Percentiles rank a stretch among this genome's conserved stretches.
phyloP scores from a whole-genome alignment of 2,888 invertebrate genomes.

The Drosophila eohydei region DNA sequence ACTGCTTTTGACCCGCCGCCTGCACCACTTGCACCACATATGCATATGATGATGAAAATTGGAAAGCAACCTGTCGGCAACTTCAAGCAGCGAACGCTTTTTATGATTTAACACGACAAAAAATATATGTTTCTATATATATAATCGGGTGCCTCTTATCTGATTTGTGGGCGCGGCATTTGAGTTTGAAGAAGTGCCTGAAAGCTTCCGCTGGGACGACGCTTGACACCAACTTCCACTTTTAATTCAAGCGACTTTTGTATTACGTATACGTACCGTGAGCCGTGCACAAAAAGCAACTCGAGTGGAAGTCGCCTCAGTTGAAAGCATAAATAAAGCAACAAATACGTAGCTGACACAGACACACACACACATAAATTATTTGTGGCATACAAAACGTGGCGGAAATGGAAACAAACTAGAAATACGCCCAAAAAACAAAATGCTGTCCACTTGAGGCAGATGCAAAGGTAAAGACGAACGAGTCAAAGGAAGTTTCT shows the following conservation, averaged over 20 bases:
- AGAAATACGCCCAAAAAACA: conserved; percentile 52
- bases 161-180: conserved; percentile 66
- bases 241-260: conserved; percentile 66
- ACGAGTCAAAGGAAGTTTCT: background rate
- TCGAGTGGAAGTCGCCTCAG: conserved; percentile 28
- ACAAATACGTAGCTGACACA: conserved; percentile 50
- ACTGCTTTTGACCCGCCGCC: conserved; percentile 58
- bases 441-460: conserved; percentile 73
- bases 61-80: conserved; percentile 67
- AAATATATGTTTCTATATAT: conserved; percentile 12
- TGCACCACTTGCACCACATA: conserved; percentile 9
- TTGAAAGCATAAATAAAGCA: conserved; percentile 64
- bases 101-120: conserved; percentile 36
- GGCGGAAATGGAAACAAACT: conserved; percentile 69
- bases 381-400: conserved; percentile 57
- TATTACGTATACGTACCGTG: conserved; percentile 63
- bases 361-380: conserved; percentile 38
- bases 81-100: conserved; percentile 55
- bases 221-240: conserved; percentile 65
- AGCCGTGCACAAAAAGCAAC: conserved; percentile 24
- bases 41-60: conserved; percentile 64
- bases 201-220: conserved; percentile 68
- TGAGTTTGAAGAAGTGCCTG: conserved; percentile 72
- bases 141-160: conserved; percentile 66
- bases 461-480: conserved; percentile 24